Conservation (phyloP, 2,888 invertebrate species). For the Spisula solida region DNA sequence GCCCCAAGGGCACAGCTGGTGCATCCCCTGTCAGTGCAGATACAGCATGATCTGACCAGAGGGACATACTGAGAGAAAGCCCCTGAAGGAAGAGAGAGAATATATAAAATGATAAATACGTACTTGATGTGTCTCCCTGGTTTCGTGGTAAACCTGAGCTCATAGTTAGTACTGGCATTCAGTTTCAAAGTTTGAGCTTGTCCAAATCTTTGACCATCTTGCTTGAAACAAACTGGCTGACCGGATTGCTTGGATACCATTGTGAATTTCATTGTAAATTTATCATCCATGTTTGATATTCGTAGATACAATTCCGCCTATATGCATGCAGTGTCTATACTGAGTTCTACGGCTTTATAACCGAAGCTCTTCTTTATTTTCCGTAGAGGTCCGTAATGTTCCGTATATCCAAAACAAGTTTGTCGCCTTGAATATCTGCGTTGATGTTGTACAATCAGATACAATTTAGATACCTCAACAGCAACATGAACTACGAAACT, state of each 20-base stretch:
- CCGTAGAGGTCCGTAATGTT: background rate
- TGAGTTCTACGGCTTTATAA: background rate
- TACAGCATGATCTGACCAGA: no score
- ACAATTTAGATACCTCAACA: background rate
- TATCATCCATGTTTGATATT: background rate
- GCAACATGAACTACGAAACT: background rate
- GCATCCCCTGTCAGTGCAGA: no score
- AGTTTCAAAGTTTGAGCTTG: constrained; percentile 89
- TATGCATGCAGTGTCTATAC: background rate
- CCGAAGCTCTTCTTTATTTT: background rate
- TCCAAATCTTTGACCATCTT: constrained; percentile 89
- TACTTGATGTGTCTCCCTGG: constrained; percentile 3
- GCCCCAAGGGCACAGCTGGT: no score
- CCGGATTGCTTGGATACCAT: constrained; percentile 88
- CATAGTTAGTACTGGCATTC: constrained; percentile 89
- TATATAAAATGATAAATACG: background rate
- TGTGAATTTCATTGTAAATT: background rate
- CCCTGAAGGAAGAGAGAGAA: no score
- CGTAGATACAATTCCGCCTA: background rate
- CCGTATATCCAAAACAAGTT: no score
- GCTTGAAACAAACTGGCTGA: constrained; percentile 89
- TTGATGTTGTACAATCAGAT: background rate
- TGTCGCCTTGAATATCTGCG: no score
- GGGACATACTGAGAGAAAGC: no score
- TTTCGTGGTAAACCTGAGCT: constrained; percentile 88